Percentiles rank a stretch among this genome's conserved stretches.
These are phyloP conservation scores for Maylandia zebra DNA, from an alignment of 2,113 vertebrate species.

Conservation along the genomic window DNA sequence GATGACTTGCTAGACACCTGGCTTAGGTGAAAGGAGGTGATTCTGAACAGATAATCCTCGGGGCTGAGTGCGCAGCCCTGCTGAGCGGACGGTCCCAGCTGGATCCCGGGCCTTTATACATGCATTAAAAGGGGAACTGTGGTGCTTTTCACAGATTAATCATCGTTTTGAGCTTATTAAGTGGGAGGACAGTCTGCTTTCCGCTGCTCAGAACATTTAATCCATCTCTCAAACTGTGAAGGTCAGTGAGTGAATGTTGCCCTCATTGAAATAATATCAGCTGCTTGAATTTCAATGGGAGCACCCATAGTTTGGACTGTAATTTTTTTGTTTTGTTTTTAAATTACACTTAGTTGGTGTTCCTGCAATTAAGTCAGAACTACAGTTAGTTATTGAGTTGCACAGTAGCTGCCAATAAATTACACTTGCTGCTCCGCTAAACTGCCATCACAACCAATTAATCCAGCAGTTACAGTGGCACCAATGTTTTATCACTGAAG, in stretches of 20 bases:
- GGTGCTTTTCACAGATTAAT: slow-evolving; percentile 70
- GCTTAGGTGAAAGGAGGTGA: slow-evolving; percentile 20
- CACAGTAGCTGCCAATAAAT: background rate
- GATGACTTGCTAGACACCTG: slow-evolving; percentile 18
- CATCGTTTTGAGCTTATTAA: slow-evolving; percentile 74
- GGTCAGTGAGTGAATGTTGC: slow-evolving; percentile 62
- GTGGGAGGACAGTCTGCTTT: slow-evolving; percentile 65
- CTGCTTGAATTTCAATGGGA: slow-evolving; percentile 51
- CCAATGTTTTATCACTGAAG: background rate
- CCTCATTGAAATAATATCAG: slow-evolving; percentile 47
- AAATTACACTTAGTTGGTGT: background rate
- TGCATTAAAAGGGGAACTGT: slow-evolving; percentile 52
- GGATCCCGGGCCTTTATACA: slow-evolving; percentile 46
- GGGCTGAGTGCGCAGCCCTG: slow-evolving; percentile 1
- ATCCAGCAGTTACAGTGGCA: background rate
- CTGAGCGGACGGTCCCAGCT: slow-evolving; percentile 32
- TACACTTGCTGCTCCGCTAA: background rate
- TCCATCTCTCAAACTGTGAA: slow-evolving; percentile 73
- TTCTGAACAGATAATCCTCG: slow-evolving; percentile 28
- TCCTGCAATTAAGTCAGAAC: background rate
- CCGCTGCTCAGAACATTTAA: slow-evolving; percentile 63
- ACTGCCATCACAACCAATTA: background rate
- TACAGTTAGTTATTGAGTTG: slow-evolving; percentile 8
- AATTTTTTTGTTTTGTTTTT: background rate
- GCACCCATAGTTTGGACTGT: background rate